Conservation (phyloP, 2,113 vertebrate species). For the Seriola quinqueradiata region DNA sequence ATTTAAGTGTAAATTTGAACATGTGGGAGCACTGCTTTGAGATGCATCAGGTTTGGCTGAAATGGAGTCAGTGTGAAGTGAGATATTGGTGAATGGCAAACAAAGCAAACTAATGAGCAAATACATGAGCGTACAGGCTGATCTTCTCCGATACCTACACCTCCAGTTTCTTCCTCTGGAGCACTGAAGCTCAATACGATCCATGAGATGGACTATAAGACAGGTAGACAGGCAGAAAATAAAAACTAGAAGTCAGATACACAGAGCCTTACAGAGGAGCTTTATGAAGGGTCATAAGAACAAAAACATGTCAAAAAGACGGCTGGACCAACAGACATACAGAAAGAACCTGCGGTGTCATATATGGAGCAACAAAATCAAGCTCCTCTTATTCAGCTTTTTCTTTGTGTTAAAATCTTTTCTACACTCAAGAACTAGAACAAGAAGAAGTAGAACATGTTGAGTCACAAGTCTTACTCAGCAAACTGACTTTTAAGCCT, state of each 20-base stretch:
- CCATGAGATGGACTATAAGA: background rate
- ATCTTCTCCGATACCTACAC: background rate
- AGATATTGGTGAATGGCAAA: background rate
- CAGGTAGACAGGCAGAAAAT: background rate
- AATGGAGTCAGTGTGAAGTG: background rate
- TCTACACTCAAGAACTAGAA: no score
- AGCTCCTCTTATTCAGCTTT: no score
- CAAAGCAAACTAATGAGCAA: background rate
- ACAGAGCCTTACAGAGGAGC: no score
- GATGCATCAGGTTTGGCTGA: background rate
- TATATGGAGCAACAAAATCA: no score
- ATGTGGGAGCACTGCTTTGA: background rate
- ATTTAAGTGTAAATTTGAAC: background rate
- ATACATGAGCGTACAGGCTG: conserved; percentile 3
- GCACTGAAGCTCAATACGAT: background rate
- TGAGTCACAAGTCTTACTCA: no score
- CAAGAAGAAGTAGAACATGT: no score
- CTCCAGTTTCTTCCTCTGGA: conserved; percentile 5
- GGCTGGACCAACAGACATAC: background rate
- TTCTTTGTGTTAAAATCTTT: no score
- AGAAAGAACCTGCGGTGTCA: no score
- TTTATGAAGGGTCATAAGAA: background rate
- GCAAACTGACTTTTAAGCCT: no score
- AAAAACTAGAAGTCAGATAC: background rate
- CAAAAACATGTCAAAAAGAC: background rate